Evolutionary conservation across 1,140 invertebrate species (phyloP).

Genomic region (Drosophila teissieri): DNA sequence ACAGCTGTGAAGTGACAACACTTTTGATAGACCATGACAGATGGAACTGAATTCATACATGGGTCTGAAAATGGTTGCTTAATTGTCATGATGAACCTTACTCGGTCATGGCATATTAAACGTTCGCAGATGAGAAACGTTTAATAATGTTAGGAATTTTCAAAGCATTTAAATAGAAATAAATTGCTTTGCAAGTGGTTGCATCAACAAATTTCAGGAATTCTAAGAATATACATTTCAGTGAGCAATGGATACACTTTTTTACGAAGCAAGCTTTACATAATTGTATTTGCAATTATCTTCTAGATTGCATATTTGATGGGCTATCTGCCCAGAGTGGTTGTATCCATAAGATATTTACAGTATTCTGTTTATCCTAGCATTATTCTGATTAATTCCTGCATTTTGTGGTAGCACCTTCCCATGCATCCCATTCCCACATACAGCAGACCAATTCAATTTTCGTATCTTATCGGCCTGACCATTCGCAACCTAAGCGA

Average conservation of each 20-base stretch:
- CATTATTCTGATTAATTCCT: slow-evolving; percentile 23
- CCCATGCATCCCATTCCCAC: slow-evolving; percentile 14
- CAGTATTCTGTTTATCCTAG: slow-evolving; percentile 5
- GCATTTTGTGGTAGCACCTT: slow-evolving; percentile 26
- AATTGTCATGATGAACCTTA: slow-evolving; percentile 39
- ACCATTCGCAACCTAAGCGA: slow-evolving; percentile 52
- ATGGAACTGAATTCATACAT: slow-evolving; percentile 36
- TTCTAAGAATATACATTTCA: too few relatives aligned
- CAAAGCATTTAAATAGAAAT: slow-evolving; percentile 23
- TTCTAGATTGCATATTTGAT: not conserved
- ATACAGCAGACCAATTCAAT: slow-evolving; percentile 33
- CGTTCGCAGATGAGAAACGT: slow-evolving; percentile 8
- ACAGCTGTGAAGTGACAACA: slow-evolving; percentile 65
- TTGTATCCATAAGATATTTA: not conserved
- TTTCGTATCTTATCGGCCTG: slow-evolving; percentile 59
- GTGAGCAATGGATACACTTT: not conserved
- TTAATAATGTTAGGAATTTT: slow-evolving; percentile 3
- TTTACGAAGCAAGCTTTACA: too few relatives aligned
- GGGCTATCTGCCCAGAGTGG: not conserved
- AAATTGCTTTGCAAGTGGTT: slow-evolving; percentile 12
- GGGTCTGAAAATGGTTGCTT: slow-evolving; percentile 17
- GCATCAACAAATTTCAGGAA: not conserved
- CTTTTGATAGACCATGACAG: slow-evolving; percentile 65
- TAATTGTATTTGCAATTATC: too few relatives aligned
- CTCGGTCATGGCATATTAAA: slow-evolving; percentile 21